phyloP scores from a whole-genome alignment of 2,113 vertebrate genomes.

The Misgurnus anguillicaudatus region DNA sequence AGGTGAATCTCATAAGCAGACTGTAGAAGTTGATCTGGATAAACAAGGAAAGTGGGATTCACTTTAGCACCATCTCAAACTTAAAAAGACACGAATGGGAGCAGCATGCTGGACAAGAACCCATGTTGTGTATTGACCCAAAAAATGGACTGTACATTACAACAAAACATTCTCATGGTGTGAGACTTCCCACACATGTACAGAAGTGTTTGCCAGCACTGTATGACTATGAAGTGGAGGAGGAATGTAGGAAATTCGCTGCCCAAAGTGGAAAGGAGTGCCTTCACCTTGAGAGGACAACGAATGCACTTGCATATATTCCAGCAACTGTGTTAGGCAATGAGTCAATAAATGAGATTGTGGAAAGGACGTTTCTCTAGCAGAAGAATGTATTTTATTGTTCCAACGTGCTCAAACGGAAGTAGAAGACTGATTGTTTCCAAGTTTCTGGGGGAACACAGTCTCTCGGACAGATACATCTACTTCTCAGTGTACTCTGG shows the following conservation, averaged over 20 bases:
- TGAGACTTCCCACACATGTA: background rate
- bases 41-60: background rate
- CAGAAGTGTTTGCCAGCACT: background rate
- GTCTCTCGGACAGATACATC: background rate
- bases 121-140: background rate
- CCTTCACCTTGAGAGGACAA: slow-evolving; percentile 7
- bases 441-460: slow-evolving; percentile 1
- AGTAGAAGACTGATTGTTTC: slow-evolving; percentile 9
- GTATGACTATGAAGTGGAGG: background rate
- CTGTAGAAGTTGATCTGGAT: background rate
- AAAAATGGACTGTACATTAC: slow-evolving; percentile 11
- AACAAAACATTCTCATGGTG: no score
- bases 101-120: slow-evolving; percentile 6
- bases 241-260: slow-evolving; percentile 13
- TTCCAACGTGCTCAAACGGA: background rate
- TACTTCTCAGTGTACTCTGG: slow-evolving; percentile 18
- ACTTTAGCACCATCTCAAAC: background rate
- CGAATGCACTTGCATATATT: background rate
- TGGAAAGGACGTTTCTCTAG: slow-evolving; percentile 1
- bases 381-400: background rate
- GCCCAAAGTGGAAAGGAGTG: background rate
- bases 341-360: background rate
- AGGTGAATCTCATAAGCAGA: background rate
- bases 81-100: background rate
- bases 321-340: background rate